Evolutionary conservation across 2,797 vertebrate species (phyloP).

Genomic region (Lithobates pipiens): DNA sequence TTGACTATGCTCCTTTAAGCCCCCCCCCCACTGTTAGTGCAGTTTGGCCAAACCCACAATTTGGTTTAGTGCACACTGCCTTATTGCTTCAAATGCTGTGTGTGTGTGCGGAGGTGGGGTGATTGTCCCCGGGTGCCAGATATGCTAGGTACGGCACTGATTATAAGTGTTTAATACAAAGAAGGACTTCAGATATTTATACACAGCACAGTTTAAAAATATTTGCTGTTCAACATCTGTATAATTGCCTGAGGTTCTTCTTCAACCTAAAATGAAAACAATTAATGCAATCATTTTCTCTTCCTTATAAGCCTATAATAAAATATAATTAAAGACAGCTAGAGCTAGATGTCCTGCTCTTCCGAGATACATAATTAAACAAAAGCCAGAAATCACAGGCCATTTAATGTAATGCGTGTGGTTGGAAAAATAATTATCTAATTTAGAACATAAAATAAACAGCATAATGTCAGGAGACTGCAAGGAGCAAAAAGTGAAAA

Average conservation of each 20-base stretch:
- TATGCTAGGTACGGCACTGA: too few species aligned
- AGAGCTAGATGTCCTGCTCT: constrained; percentile 15
- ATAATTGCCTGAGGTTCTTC: neutral
- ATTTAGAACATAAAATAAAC: constrained; percentile 76
- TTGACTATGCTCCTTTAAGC: too few species aligned
- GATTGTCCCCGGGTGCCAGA: too few species aligned
- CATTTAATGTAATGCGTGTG: constrained; percentile 67
- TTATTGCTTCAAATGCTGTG: too few species aligned
- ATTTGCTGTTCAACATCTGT: neutral
- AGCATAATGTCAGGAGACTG: constrained; percentile 69
- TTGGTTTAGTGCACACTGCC: too few species aligned
- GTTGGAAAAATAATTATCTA: constrained; percentile 74
- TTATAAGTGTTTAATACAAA: too few species aligned
- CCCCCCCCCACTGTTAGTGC: too few species aligned
- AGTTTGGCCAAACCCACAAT: too few species aligned
- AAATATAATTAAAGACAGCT: constrained; percentile 41
- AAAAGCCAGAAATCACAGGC: constrained; percentile 71
- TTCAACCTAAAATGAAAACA: neutral
- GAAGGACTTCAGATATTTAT: too few species aligned
- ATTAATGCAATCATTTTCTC: neutral
- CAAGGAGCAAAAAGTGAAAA: constrained; percentile 67
- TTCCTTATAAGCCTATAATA: constrained; percentile 9
- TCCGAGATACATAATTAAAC: constrained; percentile 52
- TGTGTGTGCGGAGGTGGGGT: too few species aligned
- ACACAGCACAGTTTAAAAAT: too few species aligned